A percentile compares a stretch with the other conserved stretches of the same genome.
phyloP scores from a whole-genome alignment of 2,888 invertebrate genomes.

The Trisateles emortualis region DNA sequence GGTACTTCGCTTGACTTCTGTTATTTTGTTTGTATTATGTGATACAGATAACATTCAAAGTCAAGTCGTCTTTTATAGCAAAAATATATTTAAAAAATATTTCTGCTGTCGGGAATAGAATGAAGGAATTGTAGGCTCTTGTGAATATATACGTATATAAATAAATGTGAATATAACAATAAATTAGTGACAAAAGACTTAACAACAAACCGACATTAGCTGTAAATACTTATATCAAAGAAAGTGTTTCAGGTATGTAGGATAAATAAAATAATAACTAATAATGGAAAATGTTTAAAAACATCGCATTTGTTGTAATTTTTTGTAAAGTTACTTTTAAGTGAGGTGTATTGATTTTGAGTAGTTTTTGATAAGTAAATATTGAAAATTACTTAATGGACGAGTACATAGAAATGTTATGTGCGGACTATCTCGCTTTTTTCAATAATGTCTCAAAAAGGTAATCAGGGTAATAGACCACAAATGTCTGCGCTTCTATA shows the following conservation, averaged over 20 bases:
- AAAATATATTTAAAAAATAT: slow-evolving; percentile 34
- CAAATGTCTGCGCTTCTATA: slow-evolving; percentile 42
- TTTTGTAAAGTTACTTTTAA: slow-evolving; percentile 82
- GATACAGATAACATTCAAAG: slow-evolving; percentile 17
- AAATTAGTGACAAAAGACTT: slow-evolving; percentile 78
- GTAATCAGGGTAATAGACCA: slow-evolving; percentile 82
- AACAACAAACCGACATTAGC: slow-evolving; percentile 63
- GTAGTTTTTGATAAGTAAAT: slow-evolving; percentile 87
- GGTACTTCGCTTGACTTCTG: slow-evolving; percentile 25
- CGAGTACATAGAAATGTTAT: slow-evolving; percentile 62
- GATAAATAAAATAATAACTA: slow-evolving; percentile 48
- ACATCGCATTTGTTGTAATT: slow-evolving; percentile 75
- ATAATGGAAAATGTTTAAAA: slow-evolving; percentile 48
- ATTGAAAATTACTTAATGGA: slow-evolving; percentile 76
- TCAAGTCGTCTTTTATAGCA: slow-evolving; percentile 35
- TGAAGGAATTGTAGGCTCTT: slow-evolving; percentile 68
- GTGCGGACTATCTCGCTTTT: slow-evolving; percentile 25
- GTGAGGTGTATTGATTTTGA: slow-evolving; percentile 74
- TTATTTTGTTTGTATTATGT: slow-evolving; percentile 28
- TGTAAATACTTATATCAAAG: slow-evolving; percentile 74
- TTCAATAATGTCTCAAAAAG: slow-evolving; percentile 57
- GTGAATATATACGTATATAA: slow-evolving; percentile 66
- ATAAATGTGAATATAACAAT: slow-evolving; percentile 81
- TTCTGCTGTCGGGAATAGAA: slow-evolving; percentile 52
- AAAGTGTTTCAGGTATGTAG: slow-evolving; percentile 71